Evolutionary conservation across 2,113 vertebrate species (phyloP), one percentile per base, ranked within the genome.

Genomic region (Cyphomyrus discorhynchus): DNA sequence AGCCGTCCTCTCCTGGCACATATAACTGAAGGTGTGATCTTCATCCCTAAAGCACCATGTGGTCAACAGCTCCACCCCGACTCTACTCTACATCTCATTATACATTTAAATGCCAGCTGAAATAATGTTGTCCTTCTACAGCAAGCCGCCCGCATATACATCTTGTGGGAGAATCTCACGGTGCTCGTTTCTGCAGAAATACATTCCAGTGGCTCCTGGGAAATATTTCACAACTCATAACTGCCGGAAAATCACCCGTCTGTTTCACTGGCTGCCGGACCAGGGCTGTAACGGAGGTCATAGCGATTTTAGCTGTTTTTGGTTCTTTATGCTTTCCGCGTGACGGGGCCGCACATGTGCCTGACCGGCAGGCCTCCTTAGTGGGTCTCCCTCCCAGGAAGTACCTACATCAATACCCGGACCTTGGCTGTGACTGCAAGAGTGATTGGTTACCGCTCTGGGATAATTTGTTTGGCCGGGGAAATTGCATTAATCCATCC

Each of bases 401-500:
- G 24, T 24, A 56, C 52, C 87, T 62, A 85, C 89, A 89, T 90
- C 82, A 53, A 90, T 86, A 89, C 46, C 11, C 66, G 9, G 62
- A 66, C 58, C 90, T 89, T 86, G 56, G 27, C 90, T 74, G 45
- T 19, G 21, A 52, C 56, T 47, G 27, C 45, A 27, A 70, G 56
- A 86, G n/a, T 88, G 82, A 74, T 77, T 53, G 50, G 80, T 42
- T 31, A 52, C 90, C 47, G 62, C 52, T 50, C 19, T 8, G 21
- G 19, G 46, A 56, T 70, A 84, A 87, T 88, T 82, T 89, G 52
- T 82, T 87, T 62, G 82, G 66, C 87, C 5, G 52, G 77, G 66
- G 58, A 90, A 90, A 90, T 52, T 50, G 53, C 35, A 58, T 87
- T 49, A 50, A 84, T 91, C 87, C 87, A 89, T 90, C 92, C 85